phyloP scores from a whole-genome alignment of 2,797 vertebrate genomes.

The Tapera naevia region DNA sequence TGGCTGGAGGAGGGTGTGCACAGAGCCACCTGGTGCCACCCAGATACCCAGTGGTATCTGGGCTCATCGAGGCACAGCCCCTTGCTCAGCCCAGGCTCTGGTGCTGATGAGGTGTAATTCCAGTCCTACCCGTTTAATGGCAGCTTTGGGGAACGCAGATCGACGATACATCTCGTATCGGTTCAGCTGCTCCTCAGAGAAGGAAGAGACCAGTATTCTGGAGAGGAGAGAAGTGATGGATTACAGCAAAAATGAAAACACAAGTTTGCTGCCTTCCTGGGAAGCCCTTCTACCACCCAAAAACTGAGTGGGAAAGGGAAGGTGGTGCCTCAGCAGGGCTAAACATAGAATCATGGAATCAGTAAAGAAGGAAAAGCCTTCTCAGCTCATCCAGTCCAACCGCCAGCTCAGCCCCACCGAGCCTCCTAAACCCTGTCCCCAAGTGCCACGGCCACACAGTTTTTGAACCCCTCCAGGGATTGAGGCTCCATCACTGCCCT shows the following conservation, averaged over 20 bases:
- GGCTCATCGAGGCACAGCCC: background rate
- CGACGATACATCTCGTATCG: slow-evolving; percentile 98
- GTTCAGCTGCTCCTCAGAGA: slow-evolving; percentile 97
- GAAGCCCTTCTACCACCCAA: background rate
- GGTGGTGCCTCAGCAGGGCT: fast-evolving
- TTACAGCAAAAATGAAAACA: background rate
- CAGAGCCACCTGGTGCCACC: fast-evolving
- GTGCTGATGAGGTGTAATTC: too few relatives aligned
- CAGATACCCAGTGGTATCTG: fast-evolving
- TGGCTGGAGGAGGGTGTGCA: fast-evolving
- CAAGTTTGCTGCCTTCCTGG: too few relatives aligned
- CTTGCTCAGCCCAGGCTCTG: too few relatives aligned
- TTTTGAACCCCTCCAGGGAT: too few relatives aligned
- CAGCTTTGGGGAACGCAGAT: slow-evolving; percentile 96
- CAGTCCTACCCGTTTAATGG: slow-evolving; percentile 90
- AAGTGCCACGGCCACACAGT: too few relatives aligned
- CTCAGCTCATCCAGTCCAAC: too few relatives aligned
- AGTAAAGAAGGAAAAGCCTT: too few relatives aligned
- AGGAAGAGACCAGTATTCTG: slow-evolving; percentile 96
- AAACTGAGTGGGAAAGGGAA: background rate
- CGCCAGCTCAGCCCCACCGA: too few relatives aligned
- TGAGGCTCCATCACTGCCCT: too few relatives aligned
- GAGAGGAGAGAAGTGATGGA: fast-evolving
- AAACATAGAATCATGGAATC: too few relatives aligned
- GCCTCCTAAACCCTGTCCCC: too few relatives aligned